These are phyloP conservation scores for Papilio machaon DNA, from an alignment of 1,140 invertebrate genomes.

Conservation along the genomic window DNA sequence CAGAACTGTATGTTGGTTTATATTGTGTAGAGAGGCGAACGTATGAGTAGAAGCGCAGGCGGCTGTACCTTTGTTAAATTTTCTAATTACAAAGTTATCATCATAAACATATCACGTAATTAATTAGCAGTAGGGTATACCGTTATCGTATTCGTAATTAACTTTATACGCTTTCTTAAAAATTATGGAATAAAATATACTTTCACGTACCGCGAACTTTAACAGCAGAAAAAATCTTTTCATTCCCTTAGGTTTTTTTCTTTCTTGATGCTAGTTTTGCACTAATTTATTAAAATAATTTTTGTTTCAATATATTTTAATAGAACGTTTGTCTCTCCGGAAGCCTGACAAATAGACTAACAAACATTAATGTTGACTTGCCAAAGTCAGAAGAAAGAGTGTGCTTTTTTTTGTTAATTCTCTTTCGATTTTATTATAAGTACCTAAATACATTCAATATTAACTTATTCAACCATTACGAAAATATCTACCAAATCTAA, in stretches of 20 bases:
- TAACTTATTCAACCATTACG: background rate
- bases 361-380: background rate
- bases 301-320: too few species aligned
- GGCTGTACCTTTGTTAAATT: conserved; percentile 45
- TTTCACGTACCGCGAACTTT: background rate
- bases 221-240: background rate
- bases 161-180: conserved; percentile 6
- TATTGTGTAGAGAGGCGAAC: background rate
- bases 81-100: conserved; percentile 53
- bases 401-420: background rate
- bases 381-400: background rate
- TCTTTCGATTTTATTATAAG: background rate
- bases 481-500: background rate
- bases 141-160: conserved; percentile 45
- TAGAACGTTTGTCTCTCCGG: too few species aligned
- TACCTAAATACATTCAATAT: background rate
- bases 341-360: too few species aligned
- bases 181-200: conserved; percentile 43
- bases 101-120: conserved; percentile 44
- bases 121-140: conserved; percentile 48
- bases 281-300: background rate
- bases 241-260: too few species aligned
- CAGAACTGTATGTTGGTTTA: background rate
- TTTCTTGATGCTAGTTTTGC: background rate
- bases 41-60: conserved; percentile 8